phyloP scores from a whole-genome alignment of 1,140 invertebrate genomes.

The Pseudobourletiella spinata region DNA sequence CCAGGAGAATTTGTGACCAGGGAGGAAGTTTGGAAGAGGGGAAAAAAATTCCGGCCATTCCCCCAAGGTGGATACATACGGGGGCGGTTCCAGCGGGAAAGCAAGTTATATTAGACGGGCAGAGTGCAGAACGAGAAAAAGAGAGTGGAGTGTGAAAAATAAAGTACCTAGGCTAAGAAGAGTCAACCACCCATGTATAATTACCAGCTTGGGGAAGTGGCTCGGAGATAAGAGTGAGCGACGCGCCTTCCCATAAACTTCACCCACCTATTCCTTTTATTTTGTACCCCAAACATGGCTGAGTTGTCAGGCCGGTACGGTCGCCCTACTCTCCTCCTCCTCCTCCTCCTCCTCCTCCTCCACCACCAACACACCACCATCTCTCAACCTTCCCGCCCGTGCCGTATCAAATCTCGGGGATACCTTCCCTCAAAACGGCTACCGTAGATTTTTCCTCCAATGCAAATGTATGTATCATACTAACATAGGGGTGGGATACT shows the following conservation, averaged over 20 bases:
- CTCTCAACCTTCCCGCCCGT: too few relatives aligned
- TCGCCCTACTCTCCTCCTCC: neutral
- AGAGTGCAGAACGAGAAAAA: constrained; percentile 21
- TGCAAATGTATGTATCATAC: too few relatives aligned
- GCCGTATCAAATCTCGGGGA: too few relatives aligned
- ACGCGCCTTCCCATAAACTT: constrained; percentile 1
- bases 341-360: neutral
- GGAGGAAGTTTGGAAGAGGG: neutral
- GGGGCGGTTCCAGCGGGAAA: too few relatives aligned
- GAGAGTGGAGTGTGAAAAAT: constrained; percentile 35
- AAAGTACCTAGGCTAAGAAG: constrained; percentile 22
- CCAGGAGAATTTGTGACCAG: neutral
- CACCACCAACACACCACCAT: too few relatives aligned
- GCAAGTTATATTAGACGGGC: too few relatives aligned
- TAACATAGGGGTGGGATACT: too few relatives aligned
- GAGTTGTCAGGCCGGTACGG: too few relatives aligned
- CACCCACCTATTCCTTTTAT: neutral
- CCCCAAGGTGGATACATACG: too few relatives aligned
- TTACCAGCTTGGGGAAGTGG: constrained; percentile 31
- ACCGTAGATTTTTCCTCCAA: too few relatives aligned
- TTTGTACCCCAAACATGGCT: neutral
- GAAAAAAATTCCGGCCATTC: neutral
- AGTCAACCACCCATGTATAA: constrained; percentile 35
- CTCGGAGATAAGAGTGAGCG: neutral
- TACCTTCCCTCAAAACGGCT: too few relatives aligned